Evolutionary conservation across 2,888 invertebrate genomes (phyloP), one percentile per base, ranked within the genome.

Genomic region (Entomobrya proxima): DNA sequence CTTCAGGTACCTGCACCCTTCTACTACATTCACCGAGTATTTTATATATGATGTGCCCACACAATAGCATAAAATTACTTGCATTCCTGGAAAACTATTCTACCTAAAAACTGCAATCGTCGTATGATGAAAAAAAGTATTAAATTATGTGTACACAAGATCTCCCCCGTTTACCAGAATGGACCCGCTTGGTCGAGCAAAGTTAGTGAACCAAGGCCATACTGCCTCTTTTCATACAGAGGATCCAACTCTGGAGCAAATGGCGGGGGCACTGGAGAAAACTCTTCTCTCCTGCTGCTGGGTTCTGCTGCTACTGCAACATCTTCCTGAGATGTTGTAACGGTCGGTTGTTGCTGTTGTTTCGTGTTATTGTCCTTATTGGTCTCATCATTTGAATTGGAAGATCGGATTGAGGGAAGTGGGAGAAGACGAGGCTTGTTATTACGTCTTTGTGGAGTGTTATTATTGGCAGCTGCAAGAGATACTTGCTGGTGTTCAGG

Each of bases 181-280:
- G 86, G 82, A 24, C 76, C 82, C 1, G 75, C 74, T 69, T 86
- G 86, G 72, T 86, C 87, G 18, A 87, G 74, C 35, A 87, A 67
- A 9, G 83, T 82, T 6, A 86, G 24, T 2, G 86, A 67, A 21
- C 83, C 85, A 15, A 83, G 76, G 6, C 76, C 82, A 50, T 37
- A 47, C 37, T 75, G 40, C 21, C 50, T 74, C 13, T 64, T 58
- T 55, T 82, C 37, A 50, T 69, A 69, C 74, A 78, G 61, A 15
- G 86, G 83, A 55, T 85, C 80, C 61, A 87, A 74, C 50, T 87
- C 87, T 7, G 87, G 87, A 30, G 84, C 75, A 47, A 87, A 87
- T 11, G 85, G 80, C 44, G 87, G 85, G 37, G 78, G 37, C 3
- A 69, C 15, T 50, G 67, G 69, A 52, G 79, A 47, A 69, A 69